Evolutionary conservation across 2,113 vertebrate species (phyloP).

Genomic region (Hippocampus barbouri): DNA sequence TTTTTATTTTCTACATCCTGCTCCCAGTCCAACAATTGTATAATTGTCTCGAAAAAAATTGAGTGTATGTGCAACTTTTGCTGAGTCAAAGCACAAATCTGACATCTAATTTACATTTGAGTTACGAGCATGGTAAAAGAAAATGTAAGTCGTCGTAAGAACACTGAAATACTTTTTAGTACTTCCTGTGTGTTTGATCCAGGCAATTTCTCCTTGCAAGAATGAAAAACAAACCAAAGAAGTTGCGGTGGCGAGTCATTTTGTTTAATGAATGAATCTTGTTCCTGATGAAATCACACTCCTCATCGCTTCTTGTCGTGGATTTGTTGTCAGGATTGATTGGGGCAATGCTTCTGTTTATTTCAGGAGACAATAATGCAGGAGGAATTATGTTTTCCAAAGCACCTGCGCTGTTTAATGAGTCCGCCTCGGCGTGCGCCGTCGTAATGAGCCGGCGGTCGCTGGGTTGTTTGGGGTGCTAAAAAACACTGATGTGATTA

Average conservation of each 20-base stretch:
- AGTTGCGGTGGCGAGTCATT: background rate
- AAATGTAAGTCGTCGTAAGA: too few species aligned
- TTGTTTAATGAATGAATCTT: background rate
- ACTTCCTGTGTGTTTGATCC: too few species aligned
- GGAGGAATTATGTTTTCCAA: constrained; percentile 3
- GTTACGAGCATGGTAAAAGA: too few species aligned
- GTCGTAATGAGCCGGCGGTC: constrained; percentile 12
- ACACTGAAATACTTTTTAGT: too few species aligned
- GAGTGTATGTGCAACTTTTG: too few species aligned
- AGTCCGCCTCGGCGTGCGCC: constrained; percentile 25
- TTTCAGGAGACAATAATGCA: background rate
- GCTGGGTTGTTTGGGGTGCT: constrained; percentile 47
- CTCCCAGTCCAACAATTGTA: too few species aligned
- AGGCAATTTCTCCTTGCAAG: too few species aligned
- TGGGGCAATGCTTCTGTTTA: background rate
- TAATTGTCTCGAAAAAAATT: too few species aligned
- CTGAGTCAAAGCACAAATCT: too few species aligned
- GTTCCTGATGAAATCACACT: background rate
- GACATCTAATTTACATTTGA: too few species aligned
- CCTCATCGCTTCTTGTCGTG: background rate
- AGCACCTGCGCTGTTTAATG: constrained; percentile 34
- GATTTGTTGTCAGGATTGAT: background rate
- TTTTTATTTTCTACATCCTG: too few species aligned
- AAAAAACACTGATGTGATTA: constrained; percentile 56
- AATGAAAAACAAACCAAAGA: too few species aligned